A percentile compares a stretch with the other conserved stretches of the same genome.
Evolutionary conservation across 2,888 invertebrate species (phyloP).

Genomic region (Eurytoma adleriae): DNA sequence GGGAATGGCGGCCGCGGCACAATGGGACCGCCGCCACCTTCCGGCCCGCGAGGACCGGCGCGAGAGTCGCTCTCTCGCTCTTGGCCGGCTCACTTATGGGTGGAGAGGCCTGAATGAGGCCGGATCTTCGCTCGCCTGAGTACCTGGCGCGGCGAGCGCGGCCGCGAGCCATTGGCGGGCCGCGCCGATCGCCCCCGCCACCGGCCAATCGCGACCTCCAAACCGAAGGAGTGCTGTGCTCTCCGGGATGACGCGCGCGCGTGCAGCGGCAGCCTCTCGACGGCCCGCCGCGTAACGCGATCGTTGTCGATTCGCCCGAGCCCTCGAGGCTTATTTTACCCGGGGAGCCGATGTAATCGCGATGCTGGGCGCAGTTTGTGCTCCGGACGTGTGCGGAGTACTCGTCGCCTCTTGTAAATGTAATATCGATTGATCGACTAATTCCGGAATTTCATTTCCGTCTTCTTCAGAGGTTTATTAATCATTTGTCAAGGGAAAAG

Average conservation of each 20-base stretch:
- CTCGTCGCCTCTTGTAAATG: too few species aligned
- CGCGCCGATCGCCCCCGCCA: constrained; percentile 54
- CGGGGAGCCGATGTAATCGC: too few species aligned
- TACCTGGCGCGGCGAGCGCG: constrained; percentile 58
- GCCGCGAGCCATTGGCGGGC: constrained; percentile 61
- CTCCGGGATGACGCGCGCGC: constrained; percentile 49
- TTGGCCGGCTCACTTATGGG: constrained; percentile 24
- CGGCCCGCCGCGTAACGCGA: constrained; percentile 21
- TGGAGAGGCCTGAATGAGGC: constrained; percentile 63
- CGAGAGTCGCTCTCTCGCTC: constrained; percentile 28
- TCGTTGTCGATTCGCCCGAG: too few species aligned
- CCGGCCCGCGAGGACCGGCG: constrained; percentile 40
- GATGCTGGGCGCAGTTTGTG: too few species aligned
- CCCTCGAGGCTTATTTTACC: too few species aligned
- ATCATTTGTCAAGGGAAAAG: too few species aligned
- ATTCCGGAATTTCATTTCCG: too few species aligned
- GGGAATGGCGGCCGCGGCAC: constrained; percentile 28
- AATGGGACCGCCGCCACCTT: background rate
- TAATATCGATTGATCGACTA: too few species aligned
- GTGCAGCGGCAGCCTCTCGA: constrained; percentile 27
- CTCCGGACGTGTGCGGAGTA: too few species aligned
- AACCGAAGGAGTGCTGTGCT: constrained; percentile 53
- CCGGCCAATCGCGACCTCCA: constrained; percentile 65
- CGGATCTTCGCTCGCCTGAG: constrained; percentile 72
- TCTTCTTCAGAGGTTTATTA: too few species aligned